These are phyloP conservation scores for Nymphalis polychloros DNA, from an alignment of 2,888 invertebrate genomes.

Conservation along the genomic window DNA sequence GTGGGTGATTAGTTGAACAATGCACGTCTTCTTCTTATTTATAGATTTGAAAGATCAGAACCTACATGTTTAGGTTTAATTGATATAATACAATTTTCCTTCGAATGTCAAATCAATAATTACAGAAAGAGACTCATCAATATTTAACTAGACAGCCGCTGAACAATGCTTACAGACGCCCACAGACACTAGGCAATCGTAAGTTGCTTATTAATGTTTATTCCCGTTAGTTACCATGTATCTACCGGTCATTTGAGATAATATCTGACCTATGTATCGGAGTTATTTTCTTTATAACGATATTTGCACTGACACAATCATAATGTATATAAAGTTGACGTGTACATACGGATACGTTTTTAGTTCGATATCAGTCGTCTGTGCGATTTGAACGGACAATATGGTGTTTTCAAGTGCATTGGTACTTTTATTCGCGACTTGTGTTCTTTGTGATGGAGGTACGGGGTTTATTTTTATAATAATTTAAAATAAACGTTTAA, in stretches of 20 bases:
- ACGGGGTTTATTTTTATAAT: background rate
- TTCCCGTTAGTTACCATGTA: slow-evolving; percentile 15
- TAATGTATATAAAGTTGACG: slow-evolving; percentile 37
- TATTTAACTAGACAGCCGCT: no score
- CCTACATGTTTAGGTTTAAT: background rate
- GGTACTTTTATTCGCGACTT: slow-evolving; percentile 36
- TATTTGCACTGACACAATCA: slow-evolving; percentile 42
- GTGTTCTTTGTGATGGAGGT: slow-evolving; percentile 40
- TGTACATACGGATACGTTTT: slow-evolving; percentile 23
- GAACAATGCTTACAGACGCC: no score
- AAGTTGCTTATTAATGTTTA: slow-evolving; percentile 19
- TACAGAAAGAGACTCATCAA: no score
- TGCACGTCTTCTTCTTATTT: no score
- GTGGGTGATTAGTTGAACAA: no score
- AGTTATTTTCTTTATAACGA: slow-evolving; percentile 44
- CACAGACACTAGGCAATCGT: background rate
- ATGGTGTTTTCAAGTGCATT: slow-evolving; percentile 38
- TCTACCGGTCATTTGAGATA: slow-evolving; percentile 43
- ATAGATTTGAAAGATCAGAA: background rate
- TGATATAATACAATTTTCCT: no score
- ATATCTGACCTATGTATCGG: slow-evolving; percentile 53
- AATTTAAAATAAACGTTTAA: no score
- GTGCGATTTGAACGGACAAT: slow-evolving; percentile 29
- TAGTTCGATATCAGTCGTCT: slow-evolving; percentile 24
- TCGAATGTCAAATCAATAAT: no score